A percentile compares a stretch with the other conserved stretches of the same genome.
Evolutionary conservation across 2,888 invertebrate species (phyloP).

Genomic region (Drosophila affinis): DNA sequence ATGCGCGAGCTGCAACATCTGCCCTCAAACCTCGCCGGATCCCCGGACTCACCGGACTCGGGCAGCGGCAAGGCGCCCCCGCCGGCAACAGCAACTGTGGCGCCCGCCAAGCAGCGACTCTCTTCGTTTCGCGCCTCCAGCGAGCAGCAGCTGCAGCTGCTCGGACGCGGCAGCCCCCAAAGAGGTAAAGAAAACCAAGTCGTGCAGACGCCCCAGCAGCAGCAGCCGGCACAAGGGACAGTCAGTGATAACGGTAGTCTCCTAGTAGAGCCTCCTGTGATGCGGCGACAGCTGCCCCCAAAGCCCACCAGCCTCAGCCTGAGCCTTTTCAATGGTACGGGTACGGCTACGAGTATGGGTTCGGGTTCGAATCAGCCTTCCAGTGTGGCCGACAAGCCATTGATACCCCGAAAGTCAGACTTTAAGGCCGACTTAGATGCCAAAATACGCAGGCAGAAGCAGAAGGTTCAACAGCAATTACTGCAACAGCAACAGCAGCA

Average conservation of each 20-base stretch:
- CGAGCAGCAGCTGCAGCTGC: slow-evolving; percentile 81
- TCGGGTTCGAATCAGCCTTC: slow-evolving; percentile 7
- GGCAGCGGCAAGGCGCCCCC: slow-evolving; percentile 11
- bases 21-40: slow-evolving; percentile 69
- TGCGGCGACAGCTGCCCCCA: slow-evolving; percentile 76
- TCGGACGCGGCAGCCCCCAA: slow-evolving; percentile 70
- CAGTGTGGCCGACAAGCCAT: slow-evolving; percentile 50
- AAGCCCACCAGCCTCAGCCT: slow-evolving; percentile 77
- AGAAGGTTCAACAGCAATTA: slow-evolving; percentile 77
- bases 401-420: slow-evolving; percentile 73
- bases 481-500: slow-evolving; percentile 64
- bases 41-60: slow-evolving; percentile 62
- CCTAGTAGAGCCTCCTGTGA: slow-evolving; percentile 40
- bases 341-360: background rate
- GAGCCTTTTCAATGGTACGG: slow-evolving; percentile 73
- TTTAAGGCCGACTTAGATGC: slow-evolving; percentile 82
- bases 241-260: slow-evolving; percentile 31
- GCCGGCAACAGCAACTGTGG: slow-evolving; percentile 78
- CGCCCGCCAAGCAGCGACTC: slow-evolving; percentile 83
- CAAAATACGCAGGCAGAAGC: slow-evolving; percentile 80
- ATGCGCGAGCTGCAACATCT: slow-evolving; percentile 79
- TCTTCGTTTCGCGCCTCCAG: slow-evolving; percentile 83
- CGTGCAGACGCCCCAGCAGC: slow-evolving; percentile 52
- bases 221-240: slow-evolving; percentile 38
- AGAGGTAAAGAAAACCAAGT: slow-evolving; percentile 75